phyloP scores from a whole-genome alignment of 2,113 vertebrate species.

The Tonatia bakeri region DNA sequence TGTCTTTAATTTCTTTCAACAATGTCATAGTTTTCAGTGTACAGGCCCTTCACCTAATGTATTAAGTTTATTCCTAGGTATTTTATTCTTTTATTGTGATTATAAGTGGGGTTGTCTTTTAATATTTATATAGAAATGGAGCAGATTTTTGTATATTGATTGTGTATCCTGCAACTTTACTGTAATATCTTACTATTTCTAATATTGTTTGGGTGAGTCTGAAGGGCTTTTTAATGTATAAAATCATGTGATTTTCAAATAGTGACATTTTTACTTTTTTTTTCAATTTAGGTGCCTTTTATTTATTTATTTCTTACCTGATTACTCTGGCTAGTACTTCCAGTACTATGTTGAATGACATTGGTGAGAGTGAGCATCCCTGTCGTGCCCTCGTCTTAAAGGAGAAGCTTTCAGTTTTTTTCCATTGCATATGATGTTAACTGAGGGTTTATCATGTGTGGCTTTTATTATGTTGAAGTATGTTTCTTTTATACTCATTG shows the following conservation, averaged over 20 bases:
- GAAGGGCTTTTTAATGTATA: not conserved
- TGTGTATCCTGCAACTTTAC: no score
- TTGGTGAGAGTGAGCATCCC: not conserved
- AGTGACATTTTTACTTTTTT: not conserved
- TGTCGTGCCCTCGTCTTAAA: no score
- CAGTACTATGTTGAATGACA: not conserved
- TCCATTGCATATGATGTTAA: no score
- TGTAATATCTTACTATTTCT: not conserved
- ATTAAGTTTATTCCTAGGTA: not conserved
- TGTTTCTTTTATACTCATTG: not conserved
- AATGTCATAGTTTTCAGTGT: no score
- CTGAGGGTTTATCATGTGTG: no score
- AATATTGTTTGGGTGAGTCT: not conserved
- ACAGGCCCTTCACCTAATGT: no score
- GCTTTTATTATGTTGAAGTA: not conserved
- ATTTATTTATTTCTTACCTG: not conserved
- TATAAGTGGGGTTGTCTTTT: not conserved
- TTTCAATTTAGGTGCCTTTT: not conserved
- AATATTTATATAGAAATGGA: not conserved
- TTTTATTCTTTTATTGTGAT: not conserved
- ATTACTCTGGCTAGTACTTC: not conserved
- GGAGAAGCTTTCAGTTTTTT: no score
- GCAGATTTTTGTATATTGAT: no score
- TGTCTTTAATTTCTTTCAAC: no score
- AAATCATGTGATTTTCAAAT: not conserved